phyloP scores from a whole-genome alignment of 2,113 vertebrate species.

The Takifugu flavidus region DNA sequence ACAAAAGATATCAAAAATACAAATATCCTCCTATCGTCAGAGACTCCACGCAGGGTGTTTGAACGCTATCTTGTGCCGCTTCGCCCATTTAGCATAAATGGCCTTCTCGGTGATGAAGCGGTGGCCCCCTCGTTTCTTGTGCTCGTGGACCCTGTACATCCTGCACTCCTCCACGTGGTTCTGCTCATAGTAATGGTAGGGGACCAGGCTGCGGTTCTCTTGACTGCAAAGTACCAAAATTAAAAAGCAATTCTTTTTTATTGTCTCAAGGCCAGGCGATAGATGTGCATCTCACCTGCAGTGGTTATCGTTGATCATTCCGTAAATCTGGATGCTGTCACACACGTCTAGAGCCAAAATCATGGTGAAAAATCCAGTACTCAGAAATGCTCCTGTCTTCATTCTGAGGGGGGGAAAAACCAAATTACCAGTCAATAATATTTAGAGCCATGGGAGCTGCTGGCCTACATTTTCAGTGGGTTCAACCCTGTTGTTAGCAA shows the following conservation, averaged over 20 bases:
- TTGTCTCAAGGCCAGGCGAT: neutral
- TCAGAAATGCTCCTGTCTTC: conserved; percentile 90
- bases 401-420: conserved; percentile 70
- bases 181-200: conserved; percentile 94
- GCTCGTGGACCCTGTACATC: conserved; percentile 87
- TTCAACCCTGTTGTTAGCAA: no score
- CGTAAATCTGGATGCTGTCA: conserved; percentile 84
- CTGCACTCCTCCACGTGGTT: conserved; percentile 81
- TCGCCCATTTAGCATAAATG: conserved; percentile 90
- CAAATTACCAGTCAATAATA: neutral
- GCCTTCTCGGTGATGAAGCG: conserved; percentile 96
- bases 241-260: neutral
- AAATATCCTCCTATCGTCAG: conserved; percentile 1
- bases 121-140: conserved; percentile 78
- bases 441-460: no score
- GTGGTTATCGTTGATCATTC: conserved; percentile 87
- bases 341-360: conserved; percentile 89
- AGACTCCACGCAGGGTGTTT: conserved; percentile 80
- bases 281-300: conserved; percentile 79
- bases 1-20: neutral
- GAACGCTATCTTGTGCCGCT: conserved; percentile 78
- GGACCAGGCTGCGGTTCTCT: conserved; percentile 75
- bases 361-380: conserved; percentile 97
- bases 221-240: conserved; percentile 40
- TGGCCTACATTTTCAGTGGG: no score